Percentiles rank a stretch among this genome's conserved stretches.
Evolutionary conservation across 2,797 vertebrate species (phyloP).

Genomic region (Enteromius radiatus): DNA sequence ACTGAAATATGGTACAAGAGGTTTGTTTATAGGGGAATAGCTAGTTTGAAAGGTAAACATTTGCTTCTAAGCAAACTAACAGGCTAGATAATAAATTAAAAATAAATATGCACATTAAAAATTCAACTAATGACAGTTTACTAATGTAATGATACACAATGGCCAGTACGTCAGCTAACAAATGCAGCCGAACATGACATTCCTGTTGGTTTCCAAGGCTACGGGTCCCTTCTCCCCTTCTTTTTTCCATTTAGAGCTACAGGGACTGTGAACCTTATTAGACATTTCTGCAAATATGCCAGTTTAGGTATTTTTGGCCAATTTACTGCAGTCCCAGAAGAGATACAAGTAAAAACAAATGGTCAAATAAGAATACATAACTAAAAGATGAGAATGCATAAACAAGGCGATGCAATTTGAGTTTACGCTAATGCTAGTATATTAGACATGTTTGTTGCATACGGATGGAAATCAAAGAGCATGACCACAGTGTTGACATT

Average conservation of each 20-base stretch:
- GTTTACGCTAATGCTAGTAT: not conserved
- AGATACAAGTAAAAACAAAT: not conserved
- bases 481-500: conserved; percentile 42
- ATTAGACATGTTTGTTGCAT: conserved; percentile 40
- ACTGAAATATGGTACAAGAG: not conserved
- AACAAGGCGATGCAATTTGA: not conserved
- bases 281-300: conserved; percentile 29
- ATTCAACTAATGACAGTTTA: conserved; percentile 11
- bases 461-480: conserved; percentile 7
- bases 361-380: conserved; percentile 6
- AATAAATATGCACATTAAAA: not conserved
- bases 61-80: conserved; percentile 1
- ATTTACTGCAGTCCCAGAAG: conserved; percentile 4
- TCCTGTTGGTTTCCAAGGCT: conserved; percentile 32
- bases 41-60: not conserved
- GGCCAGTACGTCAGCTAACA: conserved; percentile 1
- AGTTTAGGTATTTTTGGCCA: conserved; percentile 29
- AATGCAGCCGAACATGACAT: conserved; percentile 22
- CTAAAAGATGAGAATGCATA: not conserved
- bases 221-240: conserved; percentile 21
- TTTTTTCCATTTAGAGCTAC: conserved; percentile 17
- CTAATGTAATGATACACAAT: conserved; percentile 7
- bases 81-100: not conserved
- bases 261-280: conserved; percentile 34
- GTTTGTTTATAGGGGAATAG: not conserved